Evolutionary conservation across 2,888 invertebrate species (phyloP), one percentile per base, ranked within the genome.

Genomic region (Gryllus longicercus): DNA sequence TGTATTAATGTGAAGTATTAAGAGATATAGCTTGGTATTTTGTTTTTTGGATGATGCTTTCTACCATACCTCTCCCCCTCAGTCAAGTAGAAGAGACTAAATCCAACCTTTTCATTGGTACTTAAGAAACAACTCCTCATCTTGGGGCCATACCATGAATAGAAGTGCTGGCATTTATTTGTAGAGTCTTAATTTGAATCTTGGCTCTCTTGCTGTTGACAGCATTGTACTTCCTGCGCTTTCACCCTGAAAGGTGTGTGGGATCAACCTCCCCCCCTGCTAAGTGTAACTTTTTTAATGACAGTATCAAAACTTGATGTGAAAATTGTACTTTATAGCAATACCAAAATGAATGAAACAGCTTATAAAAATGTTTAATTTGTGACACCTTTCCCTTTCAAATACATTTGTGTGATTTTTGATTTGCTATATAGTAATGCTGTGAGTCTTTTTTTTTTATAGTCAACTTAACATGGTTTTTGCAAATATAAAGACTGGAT

Each of bases 341-440:
- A 63, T 63, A 63, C 63, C 63, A 63, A 63, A 63, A 63, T 63
- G 63, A 63, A n/a, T 63, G 63, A 63, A 63, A n/a, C 63, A 63
- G 63, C 63, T 63, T 63, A 14, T n/a, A n/a, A 63, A 18, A n/a
- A 63, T 38, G 63, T 63, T 63, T 63, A 63, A 38, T 63, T 63
- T 63, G 63, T 63, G 63, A n/a, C 63, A 63, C 63, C 63, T 38
- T 38, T 38, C 38, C 38, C 63, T 8, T 63, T 63, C 14, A 63
- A 63, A n/a, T 63, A 63, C 63, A 63, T 63, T 18, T 18, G 63
- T 63, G 63, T 63, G 63, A n/a, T 63, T 63, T 11, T 63, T 63
- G 5, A 18, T 63, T 63, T 63, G 63, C 63, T 63, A 8, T 63
- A 63, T 63, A 63, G 63, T 11, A 63, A 18, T 3, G n/a, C 63